Base-by-base conservation (phyloP, 2,888 invertebrate species). In the Amphipyra berbera region DNA sequence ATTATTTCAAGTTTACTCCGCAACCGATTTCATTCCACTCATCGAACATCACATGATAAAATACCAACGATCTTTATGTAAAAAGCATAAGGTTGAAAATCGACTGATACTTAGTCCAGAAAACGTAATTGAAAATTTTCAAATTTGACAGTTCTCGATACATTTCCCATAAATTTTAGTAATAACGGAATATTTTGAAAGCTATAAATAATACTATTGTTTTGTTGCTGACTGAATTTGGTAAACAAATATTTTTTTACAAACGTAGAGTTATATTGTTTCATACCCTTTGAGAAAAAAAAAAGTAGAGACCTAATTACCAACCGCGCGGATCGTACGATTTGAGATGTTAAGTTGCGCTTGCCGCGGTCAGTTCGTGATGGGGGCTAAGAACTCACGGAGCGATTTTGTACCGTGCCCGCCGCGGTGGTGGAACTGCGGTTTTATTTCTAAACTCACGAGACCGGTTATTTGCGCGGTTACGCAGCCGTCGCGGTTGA, bases 1-100 rank as follows among this genome's bases (percentile, higher is more conserved):
- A 80, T 87, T 88, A 88, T 87, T 87, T 85, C 78, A 88, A 89
- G 84, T 89, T 89, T 84, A 82, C 81, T 84, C 69, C 70, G 57
- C 75, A 79, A 78, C 82, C 71, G 78, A 80, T 79, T 77, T 75
- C 73, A 79, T 72, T 67, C 57, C 44, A 52, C 40, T 35, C 8
- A 38, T 42, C 21, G 21, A 54, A 21, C 53, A 14, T 45, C 37
- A 15, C 15, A 35, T 6, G 6, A 30, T 10, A 48, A 49, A 47
- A 12, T 40, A 7, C 21, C 12, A 46, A 45, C 35, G 9, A 61
- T 40, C 14, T 54, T 53, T 53, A 38, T n/a, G 0, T 6, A 9
- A 7, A 30, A 2, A 0, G 0, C 0, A 3, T 45, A 78, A 58
- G 50, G 49, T 63, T 38, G 6, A 41, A 27, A 57, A 27, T 74